Evolutionary conservation across 2,888 invertebrate species (phyloP).

Genomic region (Drosophila tripunctata): DNA sequence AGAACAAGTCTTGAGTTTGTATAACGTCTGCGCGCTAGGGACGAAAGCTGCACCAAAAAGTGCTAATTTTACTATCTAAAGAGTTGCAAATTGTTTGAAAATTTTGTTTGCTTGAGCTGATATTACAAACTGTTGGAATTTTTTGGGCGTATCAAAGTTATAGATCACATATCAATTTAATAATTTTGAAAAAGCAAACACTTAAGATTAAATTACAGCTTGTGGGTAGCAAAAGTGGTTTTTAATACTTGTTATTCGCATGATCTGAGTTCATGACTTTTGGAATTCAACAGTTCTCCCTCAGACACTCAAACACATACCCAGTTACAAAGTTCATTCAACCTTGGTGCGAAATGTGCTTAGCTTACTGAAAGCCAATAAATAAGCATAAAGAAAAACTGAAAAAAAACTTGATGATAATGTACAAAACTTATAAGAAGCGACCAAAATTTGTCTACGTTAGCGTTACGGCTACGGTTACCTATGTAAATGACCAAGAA

Average conservation of each 20-base stretch:
- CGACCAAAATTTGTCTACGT: conserved; percentile 28
- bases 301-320: too few species aligned
- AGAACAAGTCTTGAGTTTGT: too few species aligned
- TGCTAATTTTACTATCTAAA: too few species aligned
- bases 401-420: background rate
- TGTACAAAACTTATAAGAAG: background rate
- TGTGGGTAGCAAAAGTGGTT: background rate
- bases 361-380: conserved; percentile 24
- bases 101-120: background rate
- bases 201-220: conserved; percentile 6
- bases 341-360: conserved; percentile 45
- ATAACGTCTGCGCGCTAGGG: too few species aligned
- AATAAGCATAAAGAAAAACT: conserved; percentile 2
- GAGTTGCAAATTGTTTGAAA: too few species aligned
- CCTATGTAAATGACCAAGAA: conserved; percentile 23
- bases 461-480: conserved; percentile 17
- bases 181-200: background rate
- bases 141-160: background rate
- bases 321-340: conserved; percentile 47
- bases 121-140: background rate
- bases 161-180: background rate
- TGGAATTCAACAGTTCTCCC: background rate
- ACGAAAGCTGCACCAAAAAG: too few species aligned
- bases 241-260: conserved; percentile 5
- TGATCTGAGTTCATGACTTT: background rate